Percentiles rank a stretch among this genome's conserved stretches.
These are phyloP conservation scores for Liasis olivaceus DNA, from an alignment of 2,797 vertebrate genomes.

Conservation along the genomic window DNA sequence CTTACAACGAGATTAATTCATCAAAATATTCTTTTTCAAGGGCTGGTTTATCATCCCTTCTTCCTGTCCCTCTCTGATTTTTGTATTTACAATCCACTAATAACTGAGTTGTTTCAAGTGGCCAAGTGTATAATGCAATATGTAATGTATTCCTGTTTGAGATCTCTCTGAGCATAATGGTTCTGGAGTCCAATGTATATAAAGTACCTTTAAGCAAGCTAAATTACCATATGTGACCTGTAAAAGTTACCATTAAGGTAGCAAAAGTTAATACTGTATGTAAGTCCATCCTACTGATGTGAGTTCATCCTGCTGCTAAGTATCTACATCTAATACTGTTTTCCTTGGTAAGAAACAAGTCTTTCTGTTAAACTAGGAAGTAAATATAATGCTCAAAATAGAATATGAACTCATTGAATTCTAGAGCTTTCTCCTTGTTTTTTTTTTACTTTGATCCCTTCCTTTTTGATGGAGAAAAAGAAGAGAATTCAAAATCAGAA, in stretches of 20 bases:
- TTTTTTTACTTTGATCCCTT: background rate
- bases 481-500: conserved; percentile 4
- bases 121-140: background rate
- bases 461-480: background rate
- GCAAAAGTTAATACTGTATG: background rate
- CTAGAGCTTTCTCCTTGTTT: background rate
- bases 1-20: background rate
- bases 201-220: background rate
- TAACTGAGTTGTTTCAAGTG: background rate
- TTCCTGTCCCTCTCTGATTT: background rate
- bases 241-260: no score
- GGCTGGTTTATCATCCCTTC: background rate
- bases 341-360: background rate
- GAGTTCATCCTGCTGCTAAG: background rate
- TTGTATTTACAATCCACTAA: background rate
- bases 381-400: background rate
- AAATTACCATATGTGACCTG: background rate
- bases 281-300: background rate
- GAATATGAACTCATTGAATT: background rate
- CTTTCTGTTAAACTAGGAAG: background rate
- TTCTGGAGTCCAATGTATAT: background rate
- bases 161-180: background rate
- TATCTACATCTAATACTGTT: background rate
- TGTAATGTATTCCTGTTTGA: background rate
- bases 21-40: background rate